A percentile compares a stretch with the other conserved stretches of the same genome.
Conservation (phyloP, 2,113 vertebrate genomes). For the cattle (Bos taurus) region DNA sequence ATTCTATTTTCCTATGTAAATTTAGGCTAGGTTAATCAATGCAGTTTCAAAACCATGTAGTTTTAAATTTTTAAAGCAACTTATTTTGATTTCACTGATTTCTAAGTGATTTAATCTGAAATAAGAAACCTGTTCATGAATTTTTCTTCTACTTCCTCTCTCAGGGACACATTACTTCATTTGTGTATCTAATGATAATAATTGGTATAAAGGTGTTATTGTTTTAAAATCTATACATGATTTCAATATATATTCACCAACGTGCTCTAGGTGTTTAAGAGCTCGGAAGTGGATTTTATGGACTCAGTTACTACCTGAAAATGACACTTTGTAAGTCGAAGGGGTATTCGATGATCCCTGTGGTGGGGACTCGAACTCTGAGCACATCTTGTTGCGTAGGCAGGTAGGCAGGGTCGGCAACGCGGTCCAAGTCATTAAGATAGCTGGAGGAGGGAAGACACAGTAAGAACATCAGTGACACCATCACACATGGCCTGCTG, state of each 20-base stretch:
- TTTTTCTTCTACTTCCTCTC: background rate
- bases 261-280: background rate
- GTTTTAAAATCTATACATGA: background rate
- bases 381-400: constrained; percentile 89
- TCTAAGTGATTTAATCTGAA: background rate
- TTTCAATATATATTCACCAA: background rate
- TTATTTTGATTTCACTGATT: constrained; percentile 15
- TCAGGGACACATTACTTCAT: background rate
- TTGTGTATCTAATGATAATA: background rate
- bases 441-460: constrained; percentile 82
- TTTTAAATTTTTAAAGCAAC: background rate
- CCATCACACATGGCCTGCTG: constrained; percentile 20
- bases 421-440: constrained; percentile 88
- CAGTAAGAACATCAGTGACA: constrained; percentile 73
- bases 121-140: background rate
- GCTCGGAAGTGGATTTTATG: background rate
- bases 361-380: constrained; percentile 88
- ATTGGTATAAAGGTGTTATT: background rate
- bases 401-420: constrained; percentile 84
- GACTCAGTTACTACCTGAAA: constrained; percentile 89
- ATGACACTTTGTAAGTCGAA: constrained; percentile 97
- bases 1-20: background rate
- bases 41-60: background rate
- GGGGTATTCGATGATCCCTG: constrained; percentile 91
- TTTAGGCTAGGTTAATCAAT: constrained; percentile 9